phyloP scores from a whole-genome alignment of 2,113 vertebrate genomes.

The Glaucidium brasilianum region DNA sequence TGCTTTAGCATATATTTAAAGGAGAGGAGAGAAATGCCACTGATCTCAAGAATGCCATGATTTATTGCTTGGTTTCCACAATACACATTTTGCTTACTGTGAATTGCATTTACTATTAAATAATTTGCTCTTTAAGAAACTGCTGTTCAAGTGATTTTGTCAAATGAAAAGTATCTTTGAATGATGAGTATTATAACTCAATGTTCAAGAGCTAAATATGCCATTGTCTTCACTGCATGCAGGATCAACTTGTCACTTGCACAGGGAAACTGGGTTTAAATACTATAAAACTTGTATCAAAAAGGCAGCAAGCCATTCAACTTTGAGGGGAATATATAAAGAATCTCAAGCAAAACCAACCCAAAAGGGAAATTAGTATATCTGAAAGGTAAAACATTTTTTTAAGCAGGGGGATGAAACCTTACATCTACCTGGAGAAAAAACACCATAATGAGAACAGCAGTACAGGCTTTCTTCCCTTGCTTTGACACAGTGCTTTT shows the following conservation, averaged over 20 bases:
- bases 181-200: neutral
- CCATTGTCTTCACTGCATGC: neutral
- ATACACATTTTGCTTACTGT: neutral
- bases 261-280: neutral
- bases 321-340: neutral
- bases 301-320: neutral
- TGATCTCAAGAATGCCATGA: neutral
- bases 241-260: neutral
- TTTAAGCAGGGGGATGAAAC: neutral
- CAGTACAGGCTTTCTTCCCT: neutral
- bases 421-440: neutral
- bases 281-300: neutral
- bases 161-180: neutral
- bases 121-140: neutral
- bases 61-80: neutral
- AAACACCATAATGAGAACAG: neutral
- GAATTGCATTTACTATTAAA: neutral
- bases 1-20: neutral
- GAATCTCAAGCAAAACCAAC: neutral
- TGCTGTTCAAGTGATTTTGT: neutral
- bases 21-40: neutral
- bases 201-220: neutral
- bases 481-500: neutral
- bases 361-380: neutral
- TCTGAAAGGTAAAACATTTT: neutral